A percentile compares a stretch with the other conserved stretches of the same genome.
Evolutionary conservation across 2,888 invertebrate genomes (phyloP).

Genomic region (Quadroppia sp.): DNA sequence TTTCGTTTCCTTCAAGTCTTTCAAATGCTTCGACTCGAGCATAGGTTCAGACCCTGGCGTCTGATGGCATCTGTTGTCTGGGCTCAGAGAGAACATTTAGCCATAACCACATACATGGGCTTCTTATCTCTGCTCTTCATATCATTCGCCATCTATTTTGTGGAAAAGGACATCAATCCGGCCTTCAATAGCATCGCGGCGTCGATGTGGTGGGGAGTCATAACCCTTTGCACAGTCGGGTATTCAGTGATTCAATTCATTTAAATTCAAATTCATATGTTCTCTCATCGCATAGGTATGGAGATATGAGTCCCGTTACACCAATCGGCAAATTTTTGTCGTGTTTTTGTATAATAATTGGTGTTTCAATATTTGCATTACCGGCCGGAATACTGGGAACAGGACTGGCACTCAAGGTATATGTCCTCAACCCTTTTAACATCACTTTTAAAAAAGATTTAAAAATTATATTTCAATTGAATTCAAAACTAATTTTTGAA

Average conservation of each 20-base stretch:
- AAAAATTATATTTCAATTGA: no score
- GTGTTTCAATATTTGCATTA: constrained; percentile 34
- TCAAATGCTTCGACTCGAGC: constrained; percentile 39
- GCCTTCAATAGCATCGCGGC: constrained; percentile 28
- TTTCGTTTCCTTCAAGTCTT: constrained; percentile 38
- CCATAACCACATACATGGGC: constrained; percentile 39
- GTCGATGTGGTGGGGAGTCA: constrained; percentile 38
- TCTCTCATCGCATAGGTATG: constrained; percentile 31
- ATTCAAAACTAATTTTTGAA: background rate
- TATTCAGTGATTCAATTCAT: background rate
- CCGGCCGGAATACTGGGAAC: constrained; percentile 39
- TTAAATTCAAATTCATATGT: background rate
- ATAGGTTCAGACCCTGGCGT: constrained; percentile 40
- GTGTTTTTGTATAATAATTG: constrained; percentile 8
- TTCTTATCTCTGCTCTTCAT: constrained; percentile 32
- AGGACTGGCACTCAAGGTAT: constrained; percentile 41
- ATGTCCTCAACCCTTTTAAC: background rate
- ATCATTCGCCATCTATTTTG: constrained; percentile 36
- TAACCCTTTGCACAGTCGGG: constrained; percentile 37
- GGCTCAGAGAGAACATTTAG: constrained; percentile 34
- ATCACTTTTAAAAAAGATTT: no score
- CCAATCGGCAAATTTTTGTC: constrained; percentile 29
- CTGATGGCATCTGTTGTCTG: constrained; percentile 37
- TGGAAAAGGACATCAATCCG: constrained; percentile 35
- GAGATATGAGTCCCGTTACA: constrained; percentile 41